Evolutionary conservation across 2,113 vertebrate species (phyloP).

Genomic region (Nesoenas mayeri): DNA sequence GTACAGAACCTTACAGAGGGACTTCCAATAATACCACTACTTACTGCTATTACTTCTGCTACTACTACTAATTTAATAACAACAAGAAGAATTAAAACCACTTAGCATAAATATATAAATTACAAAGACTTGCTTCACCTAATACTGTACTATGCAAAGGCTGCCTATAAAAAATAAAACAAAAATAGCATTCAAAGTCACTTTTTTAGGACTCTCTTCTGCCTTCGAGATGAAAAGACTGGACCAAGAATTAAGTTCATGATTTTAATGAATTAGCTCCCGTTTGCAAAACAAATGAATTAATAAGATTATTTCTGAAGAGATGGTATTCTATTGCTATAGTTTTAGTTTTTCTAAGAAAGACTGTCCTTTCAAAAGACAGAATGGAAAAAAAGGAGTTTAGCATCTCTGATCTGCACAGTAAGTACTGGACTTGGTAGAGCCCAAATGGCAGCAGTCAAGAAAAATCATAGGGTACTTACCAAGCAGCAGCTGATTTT

Average conservation of each 20-base stretch:
- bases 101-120: background rate
- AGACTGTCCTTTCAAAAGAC: background rate
- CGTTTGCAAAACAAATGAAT: background rate
- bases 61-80: background rate
- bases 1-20: background rate
- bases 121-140: background rate
- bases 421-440: background rate
- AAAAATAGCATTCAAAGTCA: background rate
- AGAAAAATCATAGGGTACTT: conserved; percentile 53
- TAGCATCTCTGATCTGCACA: background rate
- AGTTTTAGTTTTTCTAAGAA: background rate
- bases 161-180: background rate
- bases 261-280: background rate
- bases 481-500: conserved; percentile 42
- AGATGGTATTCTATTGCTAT: background rate
- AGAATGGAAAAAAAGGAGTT: background rate
- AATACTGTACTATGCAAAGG: background rate
- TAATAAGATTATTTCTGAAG: background rate
- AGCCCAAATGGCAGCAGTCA: conserved; percentile 40
- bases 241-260: background rate
- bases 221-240: background rate
- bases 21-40: background rate
- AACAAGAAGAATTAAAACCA: background rate
- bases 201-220: background rate
- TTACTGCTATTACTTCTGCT: background rate